Percentiles rank a stretch among this genome's conserved stretches.
Conservation (phyloP, 2,113 vertebrate species). For the Semicossyphus pulcher region DNA sequence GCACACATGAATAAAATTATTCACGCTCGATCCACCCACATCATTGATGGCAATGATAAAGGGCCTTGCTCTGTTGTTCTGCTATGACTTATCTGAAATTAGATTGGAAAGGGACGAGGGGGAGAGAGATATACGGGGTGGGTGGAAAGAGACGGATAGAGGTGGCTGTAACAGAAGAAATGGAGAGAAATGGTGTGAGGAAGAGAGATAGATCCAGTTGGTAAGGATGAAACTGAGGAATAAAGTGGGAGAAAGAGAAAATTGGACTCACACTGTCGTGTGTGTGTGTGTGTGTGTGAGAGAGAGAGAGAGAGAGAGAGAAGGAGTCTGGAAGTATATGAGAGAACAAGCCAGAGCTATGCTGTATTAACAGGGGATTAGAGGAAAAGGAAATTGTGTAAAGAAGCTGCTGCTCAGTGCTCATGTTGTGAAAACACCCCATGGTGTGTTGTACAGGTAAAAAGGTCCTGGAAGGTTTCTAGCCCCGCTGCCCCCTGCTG, state of each 20-base stretch:
- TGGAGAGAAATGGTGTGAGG: slow-evolving; percentile 67
- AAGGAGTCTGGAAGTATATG: background rate
- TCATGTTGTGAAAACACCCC: slow-evolving; percentile 27
- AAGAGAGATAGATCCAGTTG: slow-evolving; percentile 44
- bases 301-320: background rate
- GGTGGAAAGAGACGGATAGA: slow-evolving; percentile 79
- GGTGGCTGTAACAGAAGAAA: slow-evolving; percentile 70
- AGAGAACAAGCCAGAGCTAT: slow-evolving; percentile 24
- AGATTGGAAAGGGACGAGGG: slow-evolving; percentile 75
- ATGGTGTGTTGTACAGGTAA: slow-evolving; percentile 38
- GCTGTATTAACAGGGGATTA: slow-evolving; percentile 48
- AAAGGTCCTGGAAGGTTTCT: slow-evolving; percentile 46
- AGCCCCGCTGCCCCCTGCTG: slow-evolving; percentile 61
- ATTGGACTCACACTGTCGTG: background rate
- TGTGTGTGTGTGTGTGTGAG: slow-evolving; percentile 2
- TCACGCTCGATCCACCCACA: slow-evolving; percentile 76
- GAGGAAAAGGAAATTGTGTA: slow-evolving; percentile 76
- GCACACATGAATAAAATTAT: slow-evolving; percentile 77
- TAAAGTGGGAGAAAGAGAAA: slow-evolving; percentile 27
- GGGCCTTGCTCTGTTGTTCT: slow-evolving; percentile 75
- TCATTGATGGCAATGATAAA: slow-evolving; percentile 80
- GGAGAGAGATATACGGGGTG: slow-evolving; percentile 69
- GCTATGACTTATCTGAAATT: slow-evolving; percentile 80
- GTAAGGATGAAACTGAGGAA: slow-evolving; percentile 50
- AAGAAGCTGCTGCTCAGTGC: slow-evolving; percentile 51